phyloP scores from a whole-genome alignment of 2,888 invertebrate species.

The Matsumyia berberina region DNA sequence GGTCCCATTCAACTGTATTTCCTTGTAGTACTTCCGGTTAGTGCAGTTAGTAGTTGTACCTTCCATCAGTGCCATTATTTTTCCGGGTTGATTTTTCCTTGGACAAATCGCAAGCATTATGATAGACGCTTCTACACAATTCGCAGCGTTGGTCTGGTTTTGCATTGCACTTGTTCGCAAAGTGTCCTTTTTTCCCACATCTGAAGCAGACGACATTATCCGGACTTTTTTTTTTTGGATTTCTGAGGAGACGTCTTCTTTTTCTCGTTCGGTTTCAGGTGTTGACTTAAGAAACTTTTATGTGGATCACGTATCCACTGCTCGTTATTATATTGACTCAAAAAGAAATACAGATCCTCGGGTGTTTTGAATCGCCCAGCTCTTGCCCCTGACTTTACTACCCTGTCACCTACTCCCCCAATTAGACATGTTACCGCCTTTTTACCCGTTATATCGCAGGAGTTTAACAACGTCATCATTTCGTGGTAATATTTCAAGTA shows the following conservation, averaged over 20 bases:
- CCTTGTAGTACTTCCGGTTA: too few relatives aligned
- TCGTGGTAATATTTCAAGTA: constrained; percentile 36
- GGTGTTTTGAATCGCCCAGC: constrained; percentile 6
- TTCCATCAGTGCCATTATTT: neutral
- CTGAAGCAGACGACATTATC: neutral
- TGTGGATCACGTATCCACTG: neutral
- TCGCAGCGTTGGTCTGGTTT: constrained; percentile 10
- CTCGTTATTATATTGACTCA: constrained; percentile 18
- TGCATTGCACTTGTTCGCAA: neutral
- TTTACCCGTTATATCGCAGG: constrained; percentile 5
- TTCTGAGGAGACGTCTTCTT: too few relatives aligned
- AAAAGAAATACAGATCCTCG: neutral
- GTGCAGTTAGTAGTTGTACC: too few relatives aligned
- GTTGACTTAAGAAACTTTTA: too few relatives aligned
- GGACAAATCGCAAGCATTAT: neutral
- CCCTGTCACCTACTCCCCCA: constrained; percentile 13
- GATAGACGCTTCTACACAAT: neutral
- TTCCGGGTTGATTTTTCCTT: neutral
- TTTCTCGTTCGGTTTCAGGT: too few relatives aligned
- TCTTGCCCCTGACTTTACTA: constrained; percentile 22
- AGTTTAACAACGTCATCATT: constrained; percentile 19
- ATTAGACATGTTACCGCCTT: constrained; percentile 16
- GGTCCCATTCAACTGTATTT: too few relatives aligned
- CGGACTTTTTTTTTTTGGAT: neutral
- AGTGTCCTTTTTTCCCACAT: constrained; percentile 10